A percentile compares a stretch with the other conserved stretches of the same genome.
These are phyloP conservation scores for Phallusia fumigata DNA, from an alignment of 23 tunicate genomes.

Conservation along the genomic window DNA sequence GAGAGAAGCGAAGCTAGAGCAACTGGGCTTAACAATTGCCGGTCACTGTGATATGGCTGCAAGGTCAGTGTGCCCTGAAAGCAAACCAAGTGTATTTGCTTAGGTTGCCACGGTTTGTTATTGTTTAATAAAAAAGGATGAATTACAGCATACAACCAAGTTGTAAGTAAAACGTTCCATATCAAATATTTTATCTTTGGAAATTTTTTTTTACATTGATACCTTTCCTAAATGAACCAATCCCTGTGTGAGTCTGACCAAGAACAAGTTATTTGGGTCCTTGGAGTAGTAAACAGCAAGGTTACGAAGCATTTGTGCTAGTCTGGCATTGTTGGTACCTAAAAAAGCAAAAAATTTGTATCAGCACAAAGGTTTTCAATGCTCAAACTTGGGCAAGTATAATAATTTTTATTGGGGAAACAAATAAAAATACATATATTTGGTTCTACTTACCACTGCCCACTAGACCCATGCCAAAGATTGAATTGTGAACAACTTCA, in stretches of 20 bases:
- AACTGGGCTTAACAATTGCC: constrained; percentile 80
- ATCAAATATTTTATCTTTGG: too few relatives aligned
- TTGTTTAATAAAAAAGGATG: too few relatives aligned
- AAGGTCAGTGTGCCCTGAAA: constrained; percentile 90
- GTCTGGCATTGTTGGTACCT: constrained; percentile 95
- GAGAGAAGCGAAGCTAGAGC: constrained; percentile 79
- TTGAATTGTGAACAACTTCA: constrained; percentile 96
- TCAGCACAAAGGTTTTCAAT: background rate
- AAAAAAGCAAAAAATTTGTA: background rate
- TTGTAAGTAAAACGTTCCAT: too few relatives aligned
- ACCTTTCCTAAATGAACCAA: constrained; percentile 96
- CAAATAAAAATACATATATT: background rate
- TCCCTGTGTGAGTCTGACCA: constrained; percentile 86
- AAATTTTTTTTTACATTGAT: background rate
- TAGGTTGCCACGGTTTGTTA: too few relatives aligned
- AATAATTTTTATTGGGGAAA: too few relatives aligned
- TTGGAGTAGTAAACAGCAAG: constrained; percentile 92
- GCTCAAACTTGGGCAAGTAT: too few relatives aligned
- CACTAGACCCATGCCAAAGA: constrained; percentile 92
- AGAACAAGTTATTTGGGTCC: constrained; percentile 81
- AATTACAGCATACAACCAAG: too few relatives aligned
- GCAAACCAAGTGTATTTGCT: too few relatives aligned
- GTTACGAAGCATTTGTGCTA: constrained; percentile 95
- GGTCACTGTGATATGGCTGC: constrained; percentile 94
- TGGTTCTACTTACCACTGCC: constrained; percentile 69